phyloP scores from a whole-genome alignment of 2,888 invertebrate species.

The Andrena haemorrhoa region DNA sequence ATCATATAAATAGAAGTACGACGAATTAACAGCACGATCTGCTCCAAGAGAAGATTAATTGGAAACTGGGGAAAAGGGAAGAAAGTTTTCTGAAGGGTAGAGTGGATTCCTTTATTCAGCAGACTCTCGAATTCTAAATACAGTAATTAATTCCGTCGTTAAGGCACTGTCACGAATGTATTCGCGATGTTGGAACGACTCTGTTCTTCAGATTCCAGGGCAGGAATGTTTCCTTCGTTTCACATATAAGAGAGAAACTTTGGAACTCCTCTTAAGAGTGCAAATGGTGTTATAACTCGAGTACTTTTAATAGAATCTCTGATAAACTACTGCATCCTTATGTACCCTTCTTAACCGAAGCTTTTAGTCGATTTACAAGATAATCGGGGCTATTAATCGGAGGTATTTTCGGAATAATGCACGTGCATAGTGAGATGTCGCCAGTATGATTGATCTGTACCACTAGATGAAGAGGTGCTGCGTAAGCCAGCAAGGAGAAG shows the following conservation, averaged over 20 bases:
- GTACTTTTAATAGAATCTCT: not conserved
- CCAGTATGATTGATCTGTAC: no score
- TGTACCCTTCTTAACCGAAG: no score
- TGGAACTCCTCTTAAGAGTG: not conserved
- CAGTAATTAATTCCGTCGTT: not conserved
- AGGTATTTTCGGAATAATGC: no score
- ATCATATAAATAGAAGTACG: not conserved
- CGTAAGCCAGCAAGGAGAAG: no score
- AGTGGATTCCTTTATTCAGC: not conserved
- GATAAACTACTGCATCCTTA: not conserved
- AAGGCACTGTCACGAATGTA: not conserved
- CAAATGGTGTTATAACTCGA: not conserved
- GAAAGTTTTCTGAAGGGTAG: not conserved
- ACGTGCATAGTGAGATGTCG: no score
- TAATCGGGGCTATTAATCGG: no score
- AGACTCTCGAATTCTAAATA: not conserved
- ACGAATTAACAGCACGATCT: not conserved
- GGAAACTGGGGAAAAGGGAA: not conserved
- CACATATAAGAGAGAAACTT: not conserved
- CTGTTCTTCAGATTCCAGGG: not conserved
- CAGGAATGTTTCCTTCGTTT: not conserved
- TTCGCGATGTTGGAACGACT: not conserved
- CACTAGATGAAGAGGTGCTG: no score
- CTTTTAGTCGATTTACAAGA: no score
- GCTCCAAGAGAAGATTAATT: not conserved